phyloP scores from a whole-genome alignment of 1,140 invertebrate species.

The fruit fly (Drosophila melanogaster) region DNA sequence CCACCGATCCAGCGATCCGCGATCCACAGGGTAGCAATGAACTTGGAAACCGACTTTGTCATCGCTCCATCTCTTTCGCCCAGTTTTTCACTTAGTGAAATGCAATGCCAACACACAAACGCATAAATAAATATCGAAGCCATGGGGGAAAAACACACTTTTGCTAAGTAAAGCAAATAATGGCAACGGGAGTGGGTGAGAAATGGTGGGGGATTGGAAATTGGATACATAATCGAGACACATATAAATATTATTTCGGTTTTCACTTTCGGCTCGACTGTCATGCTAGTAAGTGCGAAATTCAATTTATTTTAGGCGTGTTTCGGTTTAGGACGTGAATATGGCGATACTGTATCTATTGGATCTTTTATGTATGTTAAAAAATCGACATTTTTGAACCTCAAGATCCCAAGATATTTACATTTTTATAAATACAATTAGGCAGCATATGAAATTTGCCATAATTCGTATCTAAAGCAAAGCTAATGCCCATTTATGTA shows the following conservation, averaged over 20 bases:
- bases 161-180: slow-evolving; percentile 38
- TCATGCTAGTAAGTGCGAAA: slow-evolving; percentile 19
- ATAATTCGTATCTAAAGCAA: too few relatives aligned
- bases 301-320: slow-evolving; percentile 5
- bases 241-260: slow-evolving; percentile 48
- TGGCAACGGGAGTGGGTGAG: slow-evolving; percentile 22
- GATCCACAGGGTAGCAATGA: slow-evolving; percentile 56
- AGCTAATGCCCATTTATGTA: not conserved
- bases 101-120: slow-evolving; percentile 58
- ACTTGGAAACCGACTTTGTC: slow-evolving; percentile 59
- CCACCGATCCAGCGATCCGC: slow-evolving; percentile 1
- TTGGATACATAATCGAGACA: slow-evolving; percentile 49
- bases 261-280: slow-evolving; percentile 46
- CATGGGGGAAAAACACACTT: slow-evolving; percentile 16
- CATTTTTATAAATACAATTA: not conserved
- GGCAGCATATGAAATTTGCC: too few relatives aligned
- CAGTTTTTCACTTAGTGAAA: slow-evolving; percentile 70
- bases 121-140: slow-evolving; percentile 64
- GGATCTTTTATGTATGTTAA: too few relatives aligned
- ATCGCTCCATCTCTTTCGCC: slow-evolving; percentile 29
- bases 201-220: slow-evolving; percentile 31
- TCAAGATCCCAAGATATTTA: not conserved
- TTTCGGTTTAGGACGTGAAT: not conserved
- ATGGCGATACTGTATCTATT: not conserved
- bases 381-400: too few relatives aligned